A percentile compares a stretch with the other conserved stretches of the same genome.
Conservation (phyloP, 1,140 invertebrate species). For the Gryon sp. region DNA sequence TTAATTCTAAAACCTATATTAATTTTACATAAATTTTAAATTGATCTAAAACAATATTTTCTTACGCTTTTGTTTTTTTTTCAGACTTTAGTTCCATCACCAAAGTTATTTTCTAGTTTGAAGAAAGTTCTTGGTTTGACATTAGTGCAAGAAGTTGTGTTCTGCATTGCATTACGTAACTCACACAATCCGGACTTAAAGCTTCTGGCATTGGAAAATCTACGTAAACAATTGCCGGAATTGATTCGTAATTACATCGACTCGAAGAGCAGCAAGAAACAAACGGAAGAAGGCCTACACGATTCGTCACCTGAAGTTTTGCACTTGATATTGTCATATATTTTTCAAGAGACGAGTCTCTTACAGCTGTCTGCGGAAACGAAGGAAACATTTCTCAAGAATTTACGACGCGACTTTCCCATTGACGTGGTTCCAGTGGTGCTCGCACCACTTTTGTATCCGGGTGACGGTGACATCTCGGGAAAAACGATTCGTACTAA, state of each 20-base stretch:
- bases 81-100: conserved; percentile 86
- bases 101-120: conserved; percentile 89
- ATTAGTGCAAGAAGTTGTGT: conserved; percentile 92
- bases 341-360: conserved; percentile 80
- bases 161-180: conserved; percentile 90
- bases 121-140: conserved; percentile 91
- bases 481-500: conserved; percentile 80
- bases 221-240: conserved; percentile 90
- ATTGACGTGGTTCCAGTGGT: conserved; percentile 92
- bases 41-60: no score
- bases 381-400: conserved; percentile 89
- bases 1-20: no score
- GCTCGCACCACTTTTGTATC: conserved; percentile 91
- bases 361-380: conserved; percentile 84
- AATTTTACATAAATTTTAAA: no score
- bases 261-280: conserved; percentile 83
- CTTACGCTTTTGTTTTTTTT: no score
- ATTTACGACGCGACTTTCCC: conserved; percentile 91
- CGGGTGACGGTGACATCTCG: conserved; percentile 86
- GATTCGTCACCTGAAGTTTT: conserved; percentile 93
- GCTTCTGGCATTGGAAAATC: conserved; percentile 86
- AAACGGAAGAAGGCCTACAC: conserved; percentile 89
- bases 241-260: conserved; percentile 91
- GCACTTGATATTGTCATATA: conserved; percentile 87
- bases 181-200: conserved; percentile 88